Conservation (phyloP, 2,888 invertebrate genomes). For the Macroteleia sp. region DNA sequence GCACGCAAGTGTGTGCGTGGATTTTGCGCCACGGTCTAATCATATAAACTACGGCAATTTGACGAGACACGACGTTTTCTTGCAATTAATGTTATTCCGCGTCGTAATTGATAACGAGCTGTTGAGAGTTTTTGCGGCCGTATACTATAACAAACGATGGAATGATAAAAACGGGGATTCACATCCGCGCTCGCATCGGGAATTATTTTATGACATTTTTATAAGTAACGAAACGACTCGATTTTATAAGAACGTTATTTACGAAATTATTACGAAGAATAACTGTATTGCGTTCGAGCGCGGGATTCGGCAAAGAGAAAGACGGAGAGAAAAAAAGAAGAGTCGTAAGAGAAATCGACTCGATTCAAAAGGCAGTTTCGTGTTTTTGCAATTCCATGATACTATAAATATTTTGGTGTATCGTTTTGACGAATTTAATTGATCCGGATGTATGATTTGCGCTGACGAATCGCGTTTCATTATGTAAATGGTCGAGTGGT, state of each 20-base stretch:
- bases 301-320: constrained; percentile 4
- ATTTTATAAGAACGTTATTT: constrained; percentile 62
- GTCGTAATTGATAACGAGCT: constrained; percentile 61
- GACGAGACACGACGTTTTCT: constrained; percentile 50
- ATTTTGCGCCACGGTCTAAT: neutral
- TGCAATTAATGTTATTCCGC: constrained; percentile 54
- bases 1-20: neutral
- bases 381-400: constrained; percentile 48
- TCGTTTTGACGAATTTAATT: constrained; percentile 59
- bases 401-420: constrained; percentile 47
- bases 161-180: constrained; percentile 50
- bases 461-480: constrained; percentile 50
- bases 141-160: constrained; percentile 42
- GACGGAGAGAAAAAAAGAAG: constrained; percentile 1
- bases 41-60: constrained; percentile 50
- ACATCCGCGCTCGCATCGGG: constrained; percentile 13
- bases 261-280: constrained; percentile 61
- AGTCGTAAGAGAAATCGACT: constrained; percentile 35
- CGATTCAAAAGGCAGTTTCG: constrained; percentile 46
- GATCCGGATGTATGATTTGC: constrained; percentile 51
- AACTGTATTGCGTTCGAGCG: constrained; percentile 36
- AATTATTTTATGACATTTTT: constrained; percentile 57
- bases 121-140: constrained; percentile 39
- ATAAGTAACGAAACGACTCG: constrained; percentile 50
- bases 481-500: constrained; percentile 24